Evolutionary conservation across 2,797 vertebrate genomes (phyloP).

Genomic region (Erpetoichthys calabaricus): DNA sequence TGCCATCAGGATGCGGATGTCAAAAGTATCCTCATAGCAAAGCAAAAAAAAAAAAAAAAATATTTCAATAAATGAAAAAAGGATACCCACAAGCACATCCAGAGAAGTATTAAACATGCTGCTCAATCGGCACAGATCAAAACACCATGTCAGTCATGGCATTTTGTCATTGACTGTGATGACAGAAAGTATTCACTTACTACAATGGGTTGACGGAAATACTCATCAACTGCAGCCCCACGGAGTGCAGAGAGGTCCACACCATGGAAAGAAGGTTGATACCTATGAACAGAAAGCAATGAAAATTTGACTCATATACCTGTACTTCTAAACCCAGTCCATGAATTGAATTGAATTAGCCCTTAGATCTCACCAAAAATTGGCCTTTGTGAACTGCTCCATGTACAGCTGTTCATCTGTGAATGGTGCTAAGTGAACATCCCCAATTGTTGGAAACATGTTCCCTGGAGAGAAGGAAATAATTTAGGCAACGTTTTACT

Average conservation of each 20-base stretch:
- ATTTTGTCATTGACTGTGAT: no score
- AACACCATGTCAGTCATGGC: no score
- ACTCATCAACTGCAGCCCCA: conserved; percentile 88
- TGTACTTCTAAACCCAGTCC: no score
- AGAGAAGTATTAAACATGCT: no score
- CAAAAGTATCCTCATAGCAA: conserved; percentile 74
- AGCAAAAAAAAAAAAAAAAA: neutral
- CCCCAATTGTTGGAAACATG: conserved; percentile 94
- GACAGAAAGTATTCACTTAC: conserved; percentile 33
- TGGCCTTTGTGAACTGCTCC: conserved; percentile 97
- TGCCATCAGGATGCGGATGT: conserved; percentile 91
- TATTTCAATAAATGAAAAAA: no score
- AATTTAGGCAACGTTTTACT: neutral
- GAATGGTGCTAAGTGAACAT: conserved; percentile 87
- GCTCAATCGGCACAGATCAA: no score
- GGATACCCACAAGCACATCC: no score
- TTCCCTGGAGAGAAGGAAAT: conserved; percentile 53
- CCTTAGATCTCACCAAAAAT: conserved; percentile 73
- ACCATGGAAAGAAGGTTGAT: conserved; percentile 90
- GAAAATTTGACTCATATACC: no score
- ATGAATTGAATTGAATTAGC: neutral
- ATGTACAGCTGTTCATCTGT: conserved; percentile 97
- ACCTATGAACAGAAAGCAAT: conserved; percentile 44
- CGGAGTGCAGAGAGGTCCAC: conserved; percentile 87
- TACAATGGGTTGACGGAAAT: conserved; percentile 91